Conservation (phyloP, 2,888 invertebrate species). For the Cephus pulcher region DNA sequence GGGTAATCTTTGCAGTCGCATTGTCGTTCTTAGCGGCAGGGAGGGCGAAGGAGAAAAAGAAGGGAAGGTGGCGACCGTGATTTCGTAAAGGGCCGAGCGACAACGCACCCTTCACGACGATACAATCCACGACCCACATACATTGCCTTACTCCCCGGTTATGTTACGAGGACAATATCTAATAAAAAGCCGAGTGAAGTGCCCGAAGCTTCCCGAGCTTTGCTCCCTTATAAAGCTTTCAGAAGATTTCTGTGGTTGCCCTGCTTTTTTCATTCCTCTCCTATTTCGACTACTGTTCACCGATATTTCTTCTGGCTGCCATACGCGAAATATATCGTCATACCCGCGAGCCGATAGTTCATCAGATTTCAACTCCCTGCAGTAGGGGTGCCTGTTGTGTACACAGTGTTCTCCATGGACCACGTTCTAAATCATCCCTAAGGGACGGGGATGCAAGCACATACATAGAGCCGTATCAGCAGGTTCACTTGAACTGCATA, state of each 20-base stretch:
- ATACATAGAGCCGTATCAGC: background rate
- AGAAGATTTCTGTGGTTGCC: slow-evolving; percentile 21
- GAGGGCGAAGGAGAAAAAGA: background rate
- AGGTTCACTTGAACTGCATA: background rate
- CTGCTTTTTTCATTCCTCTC: background rate
- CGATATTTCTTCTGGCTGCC: too few species aligned
- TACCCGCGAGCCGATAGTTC: background rate
- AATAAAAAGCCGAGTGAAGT: slow-evolving; percentile 50
- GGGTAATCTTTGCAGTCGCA: slow-evolving; percentile 39
- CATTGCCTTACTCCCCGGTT: slow-evolving; percentile 32
- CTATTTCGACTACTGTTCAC: background rate
- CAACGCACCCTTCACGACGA: background rate
- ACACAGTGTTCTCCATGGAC: background rate
- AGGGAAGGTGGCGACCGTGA: slow-evolving; percentile 1
- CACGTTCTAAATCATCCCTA: background rate
- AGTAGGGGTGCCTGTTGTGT: background rate
- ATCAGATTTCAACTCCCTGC: background rate
- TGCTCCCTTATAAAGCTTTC: slow-evolving; percentile 31
- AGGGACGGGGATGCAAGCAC: background rate
- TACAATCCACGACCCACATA: slow-evolving; percentile 29
- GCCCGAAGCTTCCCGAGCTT: slow-evolving; percentile 28
- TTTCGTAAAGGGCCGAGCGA: slow-evolving; percentile 10
- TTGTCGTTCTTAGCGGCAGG: background rate
- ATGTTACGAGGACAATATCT: slow-evolving; percentile 53
- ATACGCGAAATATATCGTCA: too few species aligned